Evolutionary conservation across 2,888 invertebrate genomes (phyloP), one percentile per base, ranked within the genome.

Genomic region (Eumerus sabulonum): DNA sequence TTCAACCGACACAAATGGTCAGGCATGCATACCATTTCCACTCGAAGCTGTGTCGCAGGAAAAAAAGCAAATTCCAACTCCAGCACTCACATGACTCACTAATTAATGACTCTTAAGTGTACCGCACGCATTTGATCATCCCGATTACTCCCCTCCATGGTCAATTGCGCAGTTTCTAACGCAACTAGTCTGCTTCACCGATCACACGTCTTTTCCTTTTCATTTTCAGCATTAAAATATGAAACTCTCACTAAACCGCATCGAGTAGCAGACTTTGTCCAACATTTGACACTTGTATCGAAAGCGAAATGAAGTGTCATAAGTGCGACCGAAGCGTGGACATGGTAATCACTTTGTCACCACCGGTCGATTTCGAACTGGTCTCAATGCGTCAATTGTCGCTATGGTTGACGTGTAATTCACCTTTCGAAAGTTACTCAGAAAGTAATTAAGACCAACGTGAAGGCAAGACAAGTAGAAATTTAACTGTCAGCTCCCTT

Each of bases 291-390:
- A 64, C 19, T 45, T 56, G 42, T 17, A 16, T 48, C 62, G 71
- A 72, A 72, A 72, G 71, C 44, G 57, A 64, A 72, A 57, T 71
- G 19, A 63, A 71, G 50, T 18, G 19, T 40, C 60, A 48, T 47
- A n/a, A 62, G 27, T 60, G 35, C 53, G 60, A 54, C 42, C 27
- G 27, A 7, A 7, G 3, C 27, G 27, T 27, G 3, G 7, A 27
- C 27, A n/a, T n/a, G n/a, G n/a, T n/a, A n/a, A n/a, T n/a, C n/a
- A 7, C 27, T 7, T 4, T 27, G 27, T 27, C 27, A 27, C 27
- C 27, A n/a, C n/a, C n/a, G n/a, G n/a, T n/a, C n/a, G 27, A 4
- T 27, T 4, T 27, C 27, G 27, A 27, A 2, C 27, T 27, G 27
- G 27, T 27, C 27, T 27, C 7, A 2, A 27, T 27, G 7, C 27